Conservation (phyloP, 1,140 invertebrate species). For the Cotesia typhae region DNA sequence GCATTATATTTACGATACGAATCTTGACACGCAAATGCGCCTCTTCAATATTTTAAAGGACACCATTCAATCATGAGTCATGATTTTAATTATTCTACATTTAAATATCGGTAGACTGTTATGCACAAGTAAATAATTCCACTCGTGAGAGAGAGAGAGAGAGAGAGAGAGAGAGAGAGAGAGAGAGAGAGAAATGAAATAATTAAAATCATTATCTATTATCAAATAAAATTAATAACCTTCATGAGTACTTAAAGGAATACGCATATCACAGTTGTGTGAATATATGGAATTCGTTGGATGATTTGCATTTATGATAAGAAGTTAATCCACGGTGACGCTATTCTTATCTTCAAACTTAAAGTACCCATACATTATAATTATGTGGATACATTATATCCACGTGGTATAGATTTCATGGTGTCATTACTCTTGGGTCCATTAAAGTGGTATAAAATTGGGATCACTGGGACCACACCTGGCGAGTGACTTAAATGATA, state of each 20-base stretch:
- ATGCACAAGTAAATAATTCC: no score
- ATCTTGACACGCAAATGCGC: constrained; percentile 46
- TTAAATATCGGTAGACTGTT: background rate
- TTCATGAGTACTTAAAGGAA: constrained; percentile 11
- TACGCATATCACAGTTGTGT: constrained; percentile 6
- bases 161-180: constrained; percentile 4
- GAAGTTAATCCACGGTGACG: constrained; percentile 8
- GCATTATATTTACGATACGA: constrained; percentile 47
- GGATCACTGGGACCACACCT: constrained; percentile 36
- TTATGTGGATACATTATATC: constrained; percentile 33
- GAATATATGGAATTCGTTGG: constrained; percentile 1
- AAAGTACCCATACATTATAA: constrained; percentile 32
- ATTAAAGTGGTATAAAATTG: constrained; percentile 39
- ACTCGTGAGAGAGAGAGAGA: background rate
- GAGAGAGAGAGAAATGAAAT: background rate
- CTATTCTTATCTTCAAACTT: constrained; percentile 34
- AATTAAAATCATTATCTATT: background rate
- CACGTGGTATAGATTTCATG: constrained; percentile 29
- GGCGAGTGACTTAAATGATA: constrained; percentile 27
- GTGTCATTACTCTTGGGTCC: constrained; percentile 33
- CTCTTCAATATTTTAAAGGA: background rate
- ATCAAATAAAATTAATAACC: constrained; percentile 11
- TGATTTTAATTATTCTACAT: constrained; percentile 13
- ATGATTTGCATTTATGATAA: constrained; percentile 13
- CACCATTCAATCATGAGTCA: background rate